phyloP scores from a whole-genome alignment of 2,113 vertebrate species.

The Gopherus flavomarginatus region DNA sequence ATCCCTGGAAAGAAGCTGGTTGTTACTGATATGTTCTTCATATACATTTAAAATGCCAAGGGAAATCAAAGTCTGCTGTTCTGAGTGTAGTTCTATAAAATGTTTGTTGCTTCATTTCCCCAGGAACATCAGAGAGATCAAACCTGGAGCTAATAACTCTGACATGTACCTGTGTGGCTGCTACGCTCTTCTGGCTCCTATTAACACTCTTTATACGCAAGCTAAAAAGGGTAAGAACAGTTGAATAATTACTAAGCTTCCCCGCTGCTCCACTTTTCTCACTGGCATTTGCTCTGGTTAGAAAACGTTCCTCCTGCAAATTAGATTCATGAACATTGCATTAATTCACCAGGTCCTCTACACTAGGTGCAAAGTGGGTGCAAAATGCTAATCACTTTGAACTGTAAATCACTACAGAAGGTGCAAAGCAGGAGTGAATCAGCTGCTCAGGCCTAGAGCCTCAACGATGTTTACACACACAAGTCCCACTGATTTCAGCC shows the following conservation, averaged over 20 bases:
- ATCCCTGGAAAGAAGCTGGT: conserved; percentile 22
- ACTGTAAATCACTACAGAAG: background rate
- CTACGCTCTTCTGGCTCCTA: conserved; percentile 92
- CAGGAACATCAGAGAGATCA: conserved; percentile 85
- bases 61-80: background rate
- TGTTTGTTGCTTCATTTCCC: conserved; percentile 51
- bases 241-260: rapidly evolving
- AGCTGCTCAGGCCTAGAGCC: background rate
- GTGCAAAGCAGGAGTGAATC: background rate
- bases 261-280: background rate
- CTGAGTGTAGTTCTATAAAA: conserved; percentile 8
- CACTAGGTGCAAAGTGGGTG: background rate
- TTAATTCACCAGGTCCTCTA: background rate
- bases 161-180: conserved; percentile 91
- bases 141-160: conserved; percentile 91
- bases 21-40: conserved; percentile 35
- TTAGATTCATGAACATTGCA: background rate
- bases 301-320: background rate
- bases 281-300: rapidly evolving
- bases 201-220: conserved; percentile 93
- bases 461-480: background rate
- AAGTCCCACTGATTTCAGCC: background rate
- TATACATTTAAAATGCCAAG: conserved; percentile 14
- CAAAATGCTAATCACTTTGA: background rate
- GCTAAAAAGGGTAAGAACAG: conserved; percentile 85